Percentiles rank a stretch among this genome's conserved stretches.
Conservation (phyloP, 2,888 invertebrate species). For the Agrochola litura region DNA sequence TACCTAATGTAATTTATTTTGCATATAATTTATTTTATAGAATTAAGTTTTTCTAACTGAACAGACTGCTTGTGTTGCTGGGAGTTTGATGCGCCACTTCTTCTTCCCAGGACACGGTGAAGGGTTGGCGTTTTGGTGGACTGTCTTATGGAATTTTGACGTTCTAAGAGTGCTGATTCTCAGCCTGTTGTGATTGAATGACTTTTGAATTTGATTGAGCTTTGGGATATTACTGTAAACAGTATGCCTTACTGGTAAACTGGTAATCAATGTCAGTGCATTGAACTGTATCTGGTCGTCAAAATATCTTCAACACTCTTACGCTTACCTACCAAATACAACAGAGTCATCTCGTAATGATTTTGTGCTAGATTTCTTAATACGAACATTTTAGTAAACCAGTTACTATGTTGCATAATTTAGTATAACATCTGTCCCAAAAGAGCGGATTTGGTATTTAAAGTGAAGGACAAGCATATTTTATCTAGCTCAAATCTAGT, state of each 20-base stretch:
- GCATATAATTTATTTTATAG: too few species aligned
- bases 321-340: neutral
- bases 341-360: slow-evolving; percentile 15
- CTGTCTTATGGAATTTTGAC: too few species aligned
- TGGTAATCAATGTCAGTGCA: slow-evolving; percentile 2
- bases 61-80: too few species aligned
- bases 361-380: slow-evolving; percentile 21
- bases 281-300: neutral
- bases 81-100: too few species aligned
- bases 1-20: too few species aligned
- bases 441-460: slow-evolving; percentile 30
- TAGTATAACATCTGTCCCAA: slow-evolving; percentile 17
- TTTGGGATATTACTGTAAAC: slow-evolving; percentile 6
- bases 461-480: slow-evolving; percentile 35
- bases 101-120: too few species aligned
- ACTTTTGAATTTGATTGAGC: neutral
- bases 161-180: too few species aligned
- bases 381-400: slow-evolving; percentile 22
- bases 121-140: too few species aligned
- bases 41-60: too few species aligned
- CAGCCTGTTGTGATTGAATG: too few species aligned
- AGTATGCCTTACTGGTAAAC: neutral
- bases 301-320: slow-evolving; percentile 12
- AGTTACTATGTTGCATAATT: slow-evolving; percentile 34
- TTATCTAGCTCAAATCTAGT: neutral